A percentile compares a stretch with the other conserved stretches of the same genome.
These are phyloP conservation scores for Conchocele bisecta DNA, from an alignment of 2,888 invertebrate genomes.

Conservation along the genomic window DNA sequence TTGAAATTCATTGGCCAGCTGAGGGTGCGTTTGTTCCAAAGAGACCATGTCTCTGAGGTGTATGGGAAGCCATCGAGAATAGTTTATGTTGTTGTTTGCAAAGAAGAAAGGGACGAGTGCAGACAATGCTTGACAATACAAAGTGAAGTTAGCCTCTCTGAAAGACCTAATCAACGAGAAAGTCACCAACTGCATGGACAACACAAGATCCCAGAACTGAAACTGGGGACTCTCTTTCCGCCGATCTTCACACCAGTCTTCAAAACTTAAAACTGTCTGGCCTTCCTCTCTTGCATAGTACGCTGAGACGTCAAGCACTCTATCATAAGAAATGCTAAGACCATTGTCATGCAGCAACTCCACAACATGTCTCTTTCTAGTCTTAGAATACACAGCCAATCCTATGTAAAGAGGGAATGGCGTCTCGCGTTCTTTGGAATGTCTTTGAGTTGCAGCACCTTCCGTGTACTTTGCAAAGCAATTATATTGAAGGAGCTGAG, in stretches of 20 bases:
- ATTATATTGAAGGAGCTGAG: constrained; percentile 33
- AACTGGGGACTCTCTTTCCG: constrained; percentile 17
- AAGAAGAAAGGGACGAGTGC: constrained; percentile 57
- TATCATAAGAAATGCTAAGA: constrained; percentile 60
- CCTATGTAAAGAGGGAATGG: constrained; percentile 24
- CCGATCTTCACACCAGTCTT: constrained; percentile 13
- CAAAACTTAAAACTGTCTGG: not conserved
- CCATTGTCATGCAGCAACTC: constrained; percentile 42
- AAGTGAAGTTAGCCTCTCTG: constrained; percentile 10
- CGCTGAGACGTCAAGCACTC: constrained; percentile 65
- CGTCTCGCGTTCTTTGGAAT: constrained; percentile 29
- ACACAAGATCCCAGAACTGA: constrained; percentile 3
- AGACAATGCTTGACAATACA: constrained; percentile 9
- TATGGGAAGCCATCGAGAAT: constrained; percentile 64
- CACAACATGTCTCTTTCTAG: constrained; percentile 51
- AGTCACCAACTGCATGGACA: constrained; percentile 1
- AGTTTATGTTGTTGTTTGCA: constrained; percentile 54
- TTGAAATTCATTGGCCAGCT: constrained; percentile 50
- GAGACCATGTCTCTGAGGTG: constrained; percentile 61
- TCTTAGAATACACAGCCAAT: constrained; percentile 48
- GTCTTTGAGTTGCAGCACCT: constrained; percentile 7
- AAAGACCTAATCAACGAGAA: constrained; percentile 2
- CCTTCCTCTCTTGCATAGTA: too few relatives aligned
- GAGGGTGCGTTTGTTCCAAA: constrained; percentile 49
- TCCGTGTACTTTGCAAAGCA: constrained; percentile 31